phyloP scores from a whole-genome alignment of 2,888 invertebrate genomes.

The Sipha maydis region DNA sequence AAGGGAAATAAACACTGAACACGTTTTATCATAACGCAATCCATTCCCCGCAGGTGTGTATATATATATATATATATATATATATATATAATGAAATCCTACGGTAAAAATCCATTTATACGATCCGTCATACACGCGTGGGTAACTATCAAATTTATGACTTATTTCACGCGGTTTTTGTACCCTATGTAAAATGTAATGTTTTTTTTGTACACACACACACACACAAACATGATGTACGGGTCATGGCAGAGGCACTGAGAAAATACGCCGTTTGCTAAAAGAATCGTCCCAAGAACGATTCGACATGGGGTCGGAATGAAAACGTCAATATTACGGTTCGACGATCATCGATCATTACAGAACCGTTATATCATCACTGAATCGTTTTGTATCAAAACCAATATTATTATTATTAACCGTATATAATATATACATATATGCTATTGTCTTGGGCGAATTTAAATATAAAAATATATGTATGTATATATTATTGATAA shows the following conservation, averaged over 20 bases:
- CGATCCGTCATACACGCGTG: background rate
- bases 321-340: too few species aligned
- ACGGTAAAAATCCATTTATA: background rate
- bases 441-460: too few species aligned
- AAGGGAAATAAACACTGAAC: background rate
- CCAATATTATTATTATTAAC: background rate
- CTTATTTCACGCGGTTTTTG: background rate
- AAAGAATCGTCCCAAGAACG: background rate
- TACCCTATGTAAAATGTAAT: background rate
- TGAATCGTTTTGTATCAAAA: background rate
- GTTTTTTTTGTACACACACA: background rate
- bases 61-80: too few species aligned
- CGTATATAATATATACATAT: too few species aligned
- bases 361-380: background rate
- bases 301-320: too few species aligned
- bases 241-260: background rate
- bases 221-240: background rate
- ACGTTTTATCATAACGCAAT: slow-evolving; percentile 6
- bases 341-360: background rate
- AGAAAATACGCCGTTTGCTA: background rate
- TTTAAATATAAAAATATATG: too few species aligned
- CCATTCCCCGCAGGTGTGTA: background rate
- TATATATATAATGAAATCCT: background rate
- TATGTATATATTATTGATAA: too few species aligned
- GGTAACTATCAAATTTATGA: background rate